Evolutionary conservation across 2,888 invertebrate species (phyloP), one percentile per base, ranked within the genome.

Genomic region (Stenurella melanura): DNA sequence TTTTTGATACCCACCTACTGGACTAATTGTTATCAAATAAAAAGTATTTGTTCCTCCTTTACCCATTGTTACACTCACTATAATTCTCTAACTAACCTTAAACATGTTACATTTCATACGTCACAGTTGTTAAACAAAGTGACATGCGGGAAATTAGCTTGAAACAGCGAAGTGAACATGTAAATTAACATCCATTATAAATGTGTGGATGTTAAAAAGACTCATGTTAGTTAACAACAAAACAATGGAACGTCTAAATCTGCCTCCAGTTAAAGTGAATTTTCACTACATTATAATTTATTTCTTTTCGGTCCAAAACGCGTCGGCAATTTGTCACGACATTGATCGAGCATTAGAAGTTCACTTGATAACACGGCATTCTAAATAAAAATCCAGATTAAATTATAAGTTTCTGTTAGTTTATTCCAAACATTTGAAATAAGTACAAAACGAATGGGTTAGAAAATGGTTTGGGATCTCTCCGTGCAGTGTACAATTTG

Each of bases 381-480:
- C 11, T 2, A 42, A 11, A 42, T 26, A 42, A 42, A 50, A 3
- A 50, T 50, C n/a, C 2, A n/a, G 15, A 5, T n/a, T 6, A 50
- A 50, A 50, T n/a, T 50, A 50, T 4, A 2, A n/a, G 5, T 50
- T 50, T 15, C 6, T 12, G 50, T n/a, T 15, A n/a, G n/a, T 50
- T 50, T n/a, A 50, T 50, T 17, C 6, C 2, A 1, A 2, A 50
- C n/a, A 50, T 50, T 6, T 50, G n/a, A 42, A 15, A 50, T 15
- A 0, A 50, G n/a, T n/a, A 50, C n/a, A n/a, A 50, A 50, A 50
- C 5, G 15, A n/a, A n/a, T 50, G 12, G n/a, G 50, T n/a, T n/a
- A 50, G 50, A 50, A n/a, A n/a, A 50, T 50, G 50, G 50, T 50
- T n/a, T 50, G n/a, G n/a, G 7, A n/a, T n/a, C n/a, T 50, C 50